Evolutionary conservation across 2,888 invertebrate species (phyloP).

Genomic region (Mactromeris polynyma): DNA sequence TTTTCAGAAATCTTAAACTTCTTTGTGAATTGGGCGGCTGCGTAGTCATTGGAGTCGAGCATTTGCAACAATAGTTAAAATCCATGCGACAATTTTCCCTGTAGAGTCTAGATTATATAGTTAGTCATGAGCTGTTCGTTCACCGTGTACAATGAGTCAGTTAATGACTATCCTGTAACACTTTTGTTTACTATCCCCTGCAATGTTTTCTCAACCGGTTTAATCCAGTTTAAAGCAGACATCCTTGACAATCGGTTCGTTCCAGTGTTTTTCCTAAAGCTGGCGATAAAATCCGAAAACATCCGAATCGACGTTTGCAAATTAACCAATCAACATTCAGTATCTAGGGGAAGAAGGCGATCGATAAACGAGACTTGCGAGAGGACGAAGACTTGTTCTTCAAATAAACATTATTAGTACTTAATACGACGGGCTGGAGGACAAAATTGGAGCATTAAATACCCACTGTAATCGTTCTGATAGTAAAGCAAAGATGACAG

Average conservation of each 20-base stretch:
- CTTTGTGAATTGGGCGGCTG: no score
- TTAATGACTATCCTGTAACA: no score
- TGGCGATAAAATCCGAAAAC: conserved; percentile 4
- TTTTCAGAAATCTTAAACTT: no score
- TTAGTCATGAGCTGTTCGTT: no score
- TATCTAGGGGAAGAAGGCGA: conserved; percentile 25
- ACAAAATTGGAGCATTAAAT: conserved; percentile 49
- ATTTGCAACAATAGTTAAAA: no score
- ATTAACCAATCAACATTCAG: conserved; percentile 25
- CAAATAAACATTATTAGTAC: neutral
- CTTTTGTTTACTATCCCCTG: neutral
- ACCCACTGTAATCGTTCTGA: conserved; percentile 47
- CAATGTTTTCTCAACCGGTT: conserved; percentile 14
- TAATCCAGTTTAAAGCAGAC: neutral
- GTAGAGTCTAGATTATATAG: no score
- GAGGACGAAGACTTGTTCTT: neutral
- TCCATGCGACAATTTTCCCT: no score
- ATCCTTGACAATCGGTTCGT: neutral
- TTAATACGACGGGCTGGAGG: neutral
- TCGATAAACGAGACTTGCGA: conserved; percentile 10
- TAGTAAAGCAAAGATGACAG: conserved; percentile 61
- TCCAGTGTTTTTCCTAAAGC: no score
- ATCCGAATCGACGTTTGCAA: neutral
- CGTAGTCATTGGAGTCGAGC: no score
- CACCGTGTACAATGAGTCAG: no score